phyloP scores from a whole-genome alignment of 2,888 invertebrate species.

The Drosophila acutilabella region DNA sequence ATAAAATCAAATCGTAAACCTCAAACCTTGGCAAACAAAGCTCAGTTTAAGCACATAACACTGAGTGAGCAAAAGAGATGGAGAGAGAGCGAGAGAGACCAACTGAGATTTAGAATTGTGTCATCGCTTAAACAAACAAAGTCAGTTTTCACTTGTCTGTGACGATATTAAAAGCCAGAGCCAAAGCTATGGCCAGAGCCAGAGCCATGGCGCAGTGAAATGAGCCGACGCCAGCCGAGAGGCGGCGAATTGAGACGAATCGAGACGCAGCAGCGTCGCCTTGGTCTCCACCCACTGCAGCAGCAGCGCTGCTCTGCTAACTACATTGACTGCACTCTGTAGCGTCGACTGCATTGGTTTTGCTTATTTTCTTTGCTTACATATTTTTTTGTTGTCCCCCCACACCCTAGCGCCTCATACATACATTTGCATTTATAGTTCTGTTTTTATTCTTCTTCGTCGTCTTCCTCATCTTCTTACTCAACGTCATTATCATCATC shows the following conservation, averaged over 20 bases:
- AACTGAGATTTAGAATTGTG: conserved; percentile 68
- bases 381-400: conserved; percentile 38
- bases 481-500: conserved; percentile 17
- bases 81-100: conserved; percentile 32
- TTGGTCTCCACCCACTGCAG: conserved; percentile 31
- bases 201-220: not conserved
- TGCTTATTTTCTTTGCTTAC: conserved; percentile 37
- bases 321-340: conserved; percentile 23
- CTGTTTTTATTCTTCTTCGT: conserved; percentile 38
- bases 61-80: not conserved
- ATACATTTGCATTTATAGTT: conserved; percentile 51
- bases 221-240: conserved; percentile 6
- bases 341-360: conserved; percentile 18
- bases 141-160: conserved; percentile 47
- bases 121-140: conserved; percentile 73
- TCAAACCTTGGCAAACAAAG: conserved; percentile 45
- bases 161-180: conserved; percentile 55
- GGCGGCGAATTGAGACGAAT: not conserved
- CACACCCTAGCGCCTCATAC: conserved; percentile 12
- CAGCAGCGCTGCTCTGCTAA: conserved; percentile 43
- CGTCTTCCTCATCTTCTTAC: conserved; percentile 25
- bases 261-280: conserved; percentile 23
- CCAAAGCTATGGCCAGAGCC: conserved; percentile 37
- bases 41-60: conserved; percentile 26
- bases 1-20: conserved; percentile 51